These are phyloP conservation scores for Tragelaphus buxtoni DNA, from an alignment of 2,113 vertebrate species.

Conservation along the genomic window DNA sequence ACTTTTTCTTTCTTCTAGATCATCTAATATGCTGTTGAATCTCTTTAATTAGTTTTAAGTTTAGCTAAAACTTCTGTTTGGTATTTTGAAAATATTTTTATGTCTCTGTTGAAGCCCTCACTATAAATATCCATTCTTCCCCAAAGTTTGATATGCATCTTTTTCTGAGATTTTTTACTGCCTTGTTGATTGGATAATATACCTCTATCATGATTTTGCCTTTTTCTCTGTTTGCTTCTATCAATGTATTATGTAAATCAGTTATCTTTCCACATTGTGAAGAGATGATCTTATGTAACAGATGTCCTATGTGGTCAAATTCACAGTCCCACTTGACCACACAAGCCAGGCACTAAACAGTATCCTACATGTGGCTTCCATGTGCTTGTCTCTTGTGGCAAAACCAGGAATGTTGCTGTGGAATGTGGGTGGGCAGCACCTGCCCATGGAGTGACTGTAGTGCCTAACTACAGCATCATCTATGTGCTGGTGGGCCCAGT, in stretches of 20 bases:
- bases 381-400: not conserved
- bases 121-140: not conserved
- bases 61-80: not conserved
- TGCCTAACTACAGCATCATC: not conserved
- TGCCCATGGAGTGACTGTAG: not conserved
- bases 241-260: not conserved
- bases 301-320: not conserved
- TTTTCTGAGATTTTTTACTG: not conserved
- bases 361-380: not conserved
- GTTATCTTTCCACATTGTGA: not conserved
- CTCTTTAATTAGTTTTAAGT: not conserved
- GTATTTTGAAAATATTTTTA: not conserved
- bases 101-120: not conserved
- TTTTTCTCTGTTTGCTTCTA: not conserved
- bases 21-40: not conserved
- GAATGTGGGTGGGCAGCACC: not conserved
- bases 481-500: not conserved
- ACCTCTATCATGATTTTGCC: not conserved
- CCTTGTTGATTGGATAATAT: not conserved
- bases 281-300: not conserved
- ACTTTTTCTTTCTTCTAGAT: not conserved
- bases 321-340: not conserved
- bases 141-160: not conserved
- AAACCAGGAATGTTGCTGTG: not conserved
- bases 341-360: not conserved